Conservation (phyloP, 2,888 invertebrate species). For the Drosophila ustulata region DNA sequence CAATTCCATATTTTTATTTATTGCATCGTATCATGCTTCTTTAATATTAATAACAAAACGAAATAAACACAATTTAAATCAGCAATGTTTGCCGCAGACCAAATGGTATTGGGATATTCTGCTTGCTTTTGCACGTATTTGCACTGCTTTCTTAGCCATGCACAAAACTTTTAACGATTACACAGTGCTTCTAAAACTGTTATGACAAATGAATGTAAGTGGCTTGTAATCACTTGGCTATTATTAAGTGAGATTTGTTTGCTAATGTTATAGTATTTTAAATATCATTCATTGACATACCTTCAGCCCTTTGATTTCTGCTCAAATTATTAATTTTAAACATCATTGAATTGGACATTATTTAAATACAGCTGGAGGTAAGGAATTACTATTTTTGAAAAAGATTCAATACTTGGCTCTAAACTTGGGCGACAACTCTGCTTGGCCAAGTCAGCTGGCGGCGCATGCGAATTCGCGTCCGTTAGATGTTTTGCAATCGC, state of each 20-base stretch:
- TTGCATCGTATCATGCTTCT: not conserved
- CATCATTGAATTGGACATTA: not conserved
- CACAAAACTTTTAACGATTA: not conserved
- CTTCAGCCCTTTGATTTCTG: not conserved
- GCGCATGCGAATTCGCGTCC: constrained; percentile 57
- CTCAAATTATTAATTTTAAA: not conserved
- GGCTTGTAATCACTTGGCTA: not conserved
- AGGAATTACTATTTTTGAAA: not conserved
- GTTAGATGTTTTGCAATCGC: constrained; percentile 55
- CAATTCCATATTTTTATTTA: not conserved
- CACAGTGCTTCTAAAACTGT: constrained; percentile 23
- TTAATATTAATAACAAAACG: not conserved
- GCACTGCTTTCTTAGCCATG: constrained; percentile 31
- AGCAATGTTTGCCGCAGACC: too few relatives aligned
- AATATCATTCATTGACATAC: not conserved
- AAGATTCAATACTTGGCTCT: not conserved
- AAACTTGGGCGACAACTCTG: constrained; percentile 36
- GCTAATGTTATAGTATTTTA: not conserved
- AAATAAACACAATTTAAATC: too few relatives aligned
- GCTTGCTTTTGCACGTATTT: constrained; percentile 2
- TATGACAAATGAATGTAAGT: not conserved
- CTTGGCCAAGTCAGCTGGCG: constrained; percentile 47
- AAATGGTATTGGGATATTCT: constrained; percentile 2
- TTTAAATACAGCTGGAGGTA: not conserved
- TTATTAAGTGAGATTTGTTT: not conserved